Percentiles rank a stretch among this genome's conserved stretches.
Conservation (phyloP, 2,113 vertebrate species). For the Kryptolebias marmoratus region DNA sequence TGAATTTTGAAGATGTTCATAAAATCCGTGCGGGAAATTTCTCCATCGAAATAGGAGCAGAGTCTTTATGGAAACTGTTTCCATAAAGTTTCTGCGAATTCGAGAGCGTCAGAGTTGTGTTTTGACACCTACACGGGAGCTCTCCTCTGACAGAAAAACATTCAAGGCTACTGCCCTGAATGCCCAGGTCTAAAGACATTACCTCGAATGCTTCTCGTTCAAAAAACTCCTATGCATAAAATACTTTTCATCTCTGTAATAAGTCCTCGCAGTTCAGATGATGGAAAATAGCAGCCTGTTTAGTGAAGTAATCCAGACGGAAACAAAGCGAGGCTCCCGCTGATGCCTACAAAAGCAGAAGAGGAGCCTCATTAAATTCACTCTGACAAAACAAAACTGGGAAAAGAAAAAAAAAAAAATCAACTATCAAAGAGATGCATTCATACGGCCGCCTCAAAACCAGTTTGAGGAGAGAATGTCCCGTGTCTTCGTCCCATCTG, state of each 20-base stretch:
- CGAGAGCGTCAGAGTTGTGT: no score
- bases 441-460: constrained; percentile 45
- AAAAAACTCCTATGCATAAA: no score
- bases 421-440: constrained; percentile 61
- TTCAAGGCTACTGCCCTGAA: no score
- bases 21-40: no score
- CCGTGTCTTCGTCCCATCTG: constrained; percentile 54
- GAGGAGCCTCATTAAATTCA: constrained; percentile 60
- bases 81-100: no score
- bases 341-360: constrained; percentile 30
- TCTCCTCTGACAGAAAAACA: no score
- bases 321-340: constrained; percentile 37
- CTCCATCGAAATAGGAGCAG: no score
- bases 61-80: no score
- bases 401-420: constrained; percentile 14
- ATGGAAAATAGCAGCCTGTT: constrained; percentile 17
- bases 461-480: constrained; percentile 47
- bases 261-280: background rate
- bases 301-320: background rate
- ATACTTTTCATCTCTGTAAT: background rate
- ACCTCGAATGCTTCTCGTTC: no score
- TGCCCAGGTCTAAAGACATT: no score
- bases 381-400: constrained; percentile 34
- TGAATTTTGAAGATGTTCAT: no score
- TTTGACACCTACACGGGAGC: no score